Conservation (phyloP, 1,140 invertebrate species). For the Coenobita brevimanus region DNA sequence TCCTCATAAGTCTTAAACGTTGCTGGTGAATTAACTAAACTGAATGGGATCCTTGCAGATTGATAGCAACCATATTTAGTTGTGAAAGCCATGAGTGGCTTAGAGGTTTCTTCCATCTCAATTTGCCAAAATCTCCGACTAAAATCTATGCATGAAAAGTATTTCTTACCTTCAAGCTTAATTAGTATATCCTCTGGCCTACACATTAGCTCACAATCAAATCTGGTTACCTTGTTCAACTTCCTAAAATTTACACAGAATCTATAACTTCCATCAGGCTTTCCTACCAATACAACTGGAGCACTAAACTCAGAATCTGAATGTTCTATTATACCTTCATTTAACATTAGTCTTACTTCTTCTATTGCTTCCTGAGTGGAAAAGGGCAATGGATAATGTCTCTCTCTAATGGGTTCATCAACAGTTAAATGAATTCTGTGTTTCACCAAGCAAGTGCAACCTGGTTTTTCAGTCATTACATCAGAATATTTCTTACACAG, state of each 20-base stretch:
- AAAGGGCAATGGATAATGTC: background rate
- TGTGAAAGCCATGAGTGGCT: background rate
- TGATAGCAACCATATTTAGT: background rate
- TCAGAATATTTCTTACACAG: background rate
- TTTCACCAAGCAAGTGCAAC: constrained; percentile 11
- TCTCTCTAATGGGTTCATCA: background rate
- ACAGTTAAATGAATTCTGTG: background rate
- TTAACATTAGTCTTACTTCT: background rate
- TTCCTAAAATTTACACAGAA: constrained; percentile 8
- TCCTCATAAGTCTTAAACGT: constrained; percentile 1
- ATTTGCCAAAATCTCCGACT: background rate
- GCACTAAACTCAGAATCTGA: background rate
- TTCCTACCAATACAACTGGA: background rate
- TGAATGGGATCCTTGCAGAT: background rate
- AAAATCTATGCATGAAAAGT: background rate
- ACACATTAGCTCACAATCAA: background rate
- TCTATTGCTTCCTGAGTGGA: background rate
- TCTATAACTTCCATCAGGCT: background rate
- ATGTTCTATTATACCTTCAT: constrained; percentile 9
- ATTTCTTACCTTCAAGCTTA: constrained; percentile 9
- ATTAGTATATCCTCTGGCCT: background rate
- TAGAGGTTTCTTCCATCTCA: background rate
- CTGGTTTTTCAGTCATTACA: background rate
- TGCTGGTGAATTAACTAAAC: constrained; percentile 4
- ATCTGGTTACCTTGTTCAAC: constrained; percentile 1